Conservation (phyloP, 2,888 invertebrate genomes). For the Metacarcinus magister region DNA sequence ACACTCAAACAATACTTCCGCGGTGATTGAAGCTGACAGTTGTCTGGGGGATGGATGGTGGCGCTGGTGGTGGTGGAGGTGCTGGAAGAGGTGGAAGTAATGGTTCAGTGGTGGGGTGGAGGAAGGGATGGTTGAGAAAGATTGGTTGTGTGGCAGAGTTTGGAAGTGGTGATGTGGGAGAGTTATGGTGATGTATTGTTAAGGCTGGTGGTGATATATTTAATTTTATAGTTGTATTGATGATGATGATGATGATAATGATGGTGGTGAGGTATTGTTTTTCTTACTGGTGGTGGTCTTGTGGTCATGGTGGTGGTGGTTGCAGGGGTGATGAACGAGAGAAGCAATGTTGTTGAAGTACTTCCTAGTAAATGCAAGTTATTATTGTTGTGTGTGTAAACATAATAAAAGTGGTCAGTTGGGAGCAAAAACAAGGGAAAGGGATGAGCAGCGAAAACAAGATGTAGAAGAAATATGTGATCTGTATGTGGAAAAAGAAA, state of each 20-base stretch:
- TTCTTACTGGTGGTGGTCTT: neutral
- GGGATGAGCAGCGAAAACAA: neutral
- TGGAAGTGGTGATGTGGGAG: neutral
- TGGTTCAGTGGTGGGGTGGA: neutral
- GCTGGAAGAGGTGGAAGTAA: neutral
- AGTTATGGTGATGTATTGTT: neutral
- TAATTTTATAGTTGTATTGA: neutral
- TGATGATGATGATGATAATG: neutral
- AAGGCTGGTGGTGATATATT: neutral
- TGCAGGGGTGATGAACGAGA: neutral
- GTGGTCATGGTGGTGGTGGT: neutral
- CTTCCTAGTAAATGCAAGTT: neutral
- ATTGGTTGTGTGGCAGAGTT: neutral
- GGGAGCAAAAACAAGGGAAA: neutral
- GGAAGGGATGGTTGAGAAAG: neutral
- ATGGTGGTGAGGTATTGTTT: neutral
- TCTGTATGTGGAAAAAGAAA: too few species aligned
- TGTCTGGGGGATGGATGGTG: neutral
- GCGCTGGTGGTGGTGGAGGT: neutral
- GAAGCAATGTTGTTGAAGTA: neutral
- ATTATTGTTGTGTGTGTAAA: neutral
- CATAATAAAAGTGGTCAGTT: neutral
- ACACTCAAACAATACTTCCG: neutral
- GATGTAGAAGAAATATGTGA: neutral
- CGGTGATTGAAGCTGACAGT: conserved; percentile 52